phyloP scores from a whole-genome alignment of 2,797 vertebrate species.

The Poecilia gillii region DNA sequence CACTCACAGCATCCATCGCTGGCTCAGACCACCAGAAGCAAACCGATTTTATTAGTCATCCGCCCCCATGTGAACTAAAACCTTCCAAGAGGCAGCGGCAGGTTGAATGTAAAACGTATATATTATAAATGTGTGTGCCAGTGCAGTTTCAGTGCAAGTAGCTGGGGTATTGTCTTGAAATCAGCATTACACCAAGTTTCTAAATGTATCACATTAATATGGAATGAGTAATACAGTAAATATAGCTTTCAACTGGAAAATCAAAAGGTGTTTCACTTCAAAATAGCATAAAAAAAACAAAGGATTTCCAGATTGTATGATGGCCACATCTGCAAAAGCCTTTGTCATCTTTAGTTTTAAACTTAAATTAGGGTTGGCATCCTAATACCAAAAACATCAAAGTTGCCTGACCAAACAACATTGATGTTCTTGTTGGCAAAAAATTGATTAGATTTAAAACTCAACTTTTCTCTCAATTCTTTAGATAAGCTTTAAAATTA shows the following conservation, averaged over 20 bases:
- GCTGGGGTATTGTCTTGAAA: slow-evolving; percentile 13
- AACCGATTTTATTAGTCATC: slow-evolving; percentile 74
- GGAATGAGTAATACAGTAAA: background rate
- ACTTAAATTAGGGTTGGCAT: background rate
- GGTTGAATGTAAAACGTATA: slow-evolving; percentile 47
- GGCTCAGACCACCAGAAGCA: slow-evolving; percentile 64
- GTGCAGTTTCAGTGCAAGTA: background rate
- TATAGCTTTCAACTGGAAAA: background rate
- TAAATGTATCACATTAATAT: slow-evolving; percentile 18
- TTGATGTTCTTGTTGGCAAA: background rate
- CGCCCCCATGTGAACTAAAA: slow-evolving; percentile 62
- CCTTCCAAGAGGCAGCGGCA: slow-evolving; percentile 55
- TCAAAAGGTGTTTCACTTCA: background rate
- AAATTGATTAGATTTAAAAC: background rate
- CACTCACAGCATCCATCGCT: slow-evolving; percentile 58
- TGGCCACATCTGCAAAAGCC: background rate
- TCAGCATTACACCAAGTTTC: slow-evolving; percentile 8
- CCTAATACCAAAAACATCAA: no score
- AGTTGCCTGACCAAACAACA: background rate
- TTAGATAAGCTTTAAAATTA: background rate
- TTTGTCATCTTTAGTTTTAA: background rate
- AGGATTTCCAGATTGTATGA: background rate
- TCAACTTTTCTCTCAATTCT: background rate
- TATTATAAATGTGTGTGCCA: slow-evolving; percentile 8
- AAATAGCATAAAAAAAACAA: background rate